Percentiles rank a stretch among this genome's conserved stretches.
phyloP scores from a whole-genome alignment of 2,113 vertebrate species.

The Rhegmatorhina hoffmannsi region DNA sequence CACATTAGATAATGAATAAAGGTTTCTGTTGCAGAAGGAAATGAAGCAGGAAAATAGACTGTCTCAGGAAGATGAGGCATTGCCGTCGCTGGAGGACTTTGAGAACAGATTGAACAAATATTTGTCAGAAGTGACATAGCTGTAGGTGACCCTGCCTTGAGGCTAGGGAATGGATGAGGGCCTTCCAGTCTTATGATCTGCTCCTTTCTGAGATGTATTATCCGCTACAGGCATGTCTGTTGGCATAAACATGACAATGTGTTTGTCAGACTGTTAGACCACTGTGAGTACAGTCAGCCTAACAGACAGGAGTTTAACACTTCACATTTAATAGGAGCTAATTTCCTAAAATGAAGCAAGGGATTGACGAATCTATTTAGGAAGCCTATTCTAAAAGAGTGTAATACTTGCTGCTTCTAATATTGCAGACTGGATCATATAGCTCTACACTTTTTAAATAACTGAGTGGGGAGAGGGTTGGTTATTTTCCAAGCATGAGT shows the following conservation, averaged over 20 bases:
- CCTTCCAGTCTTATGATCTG: not conserved
- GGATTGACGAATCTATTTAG: not conserved
- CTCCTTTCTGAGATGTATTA: not conserved
- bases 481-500: not conserved
- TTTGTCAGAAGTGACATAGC: not conserved
- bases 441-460: not conserved
- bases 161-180: not conserved
- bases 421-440: not conserved
- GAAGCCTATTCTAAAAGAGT: not conserved
- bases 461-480: rapidly evolving
- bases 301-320: not conserved
- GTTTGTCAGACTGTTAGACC: not conserved
- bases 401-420: not conserved
- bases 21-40: slow-evolving; percentile 6
- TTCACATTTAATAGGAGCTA: not conserved
- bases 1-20: not conserved
- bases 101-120: not conserved
- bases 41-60: slow-evolving; percentile 6
- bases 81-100: not conserved
- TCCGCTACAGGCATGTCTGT: not conserved
- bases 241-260: not conserved
- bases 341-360: not conserved
- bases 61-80: slow-evolving; percentile 1
- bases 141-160: slow-evolving; percentile 3
- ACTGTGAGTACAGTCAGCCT: not conserved